Evolutionary conservation across 2,797 vertebrate species (phyloP).

Genomic region (Sebastes kiyomatsui): DNA sequence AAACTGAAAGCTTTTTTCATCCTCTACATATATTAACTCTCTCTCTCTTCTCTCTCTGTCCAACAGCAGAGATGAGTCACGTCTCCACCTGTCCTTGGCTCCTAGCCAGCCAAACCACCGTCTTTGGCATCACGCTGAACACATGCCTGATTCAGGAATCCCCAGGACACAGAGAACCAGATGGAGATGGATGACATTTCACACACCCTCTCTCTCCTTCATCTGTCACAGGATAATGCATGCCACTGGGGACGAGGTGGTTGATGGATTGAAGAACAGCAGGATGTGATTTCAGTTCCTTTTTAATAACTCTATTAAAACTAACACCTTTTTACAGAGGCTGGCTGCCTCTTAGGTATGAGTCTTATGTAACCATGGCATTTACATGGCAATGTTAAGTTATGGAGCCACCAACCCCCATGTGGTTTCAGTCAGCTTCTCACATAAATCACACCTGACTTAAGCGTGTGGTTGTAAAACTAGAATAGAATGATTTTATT

Average conservation of each 20-base stretch:
- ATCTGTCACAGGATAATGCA: slow-evolving; percentile 14
- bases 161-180: slow-evolving; percentile 29
- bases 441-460: not conserved
- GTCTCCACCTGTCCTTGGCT: slow-evolving; percentile 16
- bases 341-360: not conserved
- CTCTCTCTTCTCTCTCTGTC: not conserved
- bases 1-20: not conserved
- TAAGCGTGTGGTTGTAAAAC: not conserved
- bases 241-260: not conserved
- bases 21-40: not conserved
- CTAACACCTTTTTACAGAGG: not conserved
- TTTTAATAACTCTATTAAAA: not conserved
- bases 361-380: not conserved
- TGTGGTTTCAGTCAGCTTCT: not conserved
- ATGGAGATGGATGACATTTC: slow-evolving; percentile 44
- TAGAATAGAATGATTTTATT: no score
- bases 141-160: not conserved
- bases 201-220: not conserved
- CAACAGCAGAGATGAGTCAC: not conserved
- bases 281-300: not conserved
- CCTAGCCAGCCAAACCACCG: not conserved
- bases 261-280: not conserved
- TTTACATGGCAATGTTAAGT: not conserved
- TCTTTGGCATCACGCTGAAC: slow-evolving; percentile 10
- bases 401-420: not conserved